Base-by-base conservation (phyloP, 1,140 invertebrate species). In the Eriosoma lanigerum region DNA sequence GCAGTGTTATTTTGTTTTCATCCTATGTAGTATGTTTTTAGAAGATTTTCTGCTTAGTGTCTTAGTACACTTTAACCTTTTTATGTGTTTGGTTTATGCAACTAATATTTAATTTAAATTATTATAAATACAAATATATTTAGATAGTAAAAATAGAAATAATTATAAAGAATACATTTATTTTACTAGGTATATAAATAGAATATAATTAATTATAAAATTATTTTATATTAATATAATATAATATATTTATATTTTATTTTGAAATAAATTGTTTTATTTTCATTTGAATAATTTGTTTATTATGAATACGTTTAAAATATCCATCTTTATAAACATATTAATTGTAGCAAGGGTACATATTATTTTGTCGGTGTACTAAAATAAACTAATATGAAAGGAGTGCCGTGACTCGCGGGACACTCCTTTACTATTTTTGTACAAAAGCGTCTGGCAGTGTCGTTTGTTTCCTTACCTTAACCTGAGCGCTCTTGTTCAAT, bases 341-440 rank as follows among this genome's bases (percentile, higher is more conserved):
- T 38, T 10, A 76, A 76, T 58, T 76, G 21, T 58, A 58, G 54
- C 12, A 58, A 78, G 54, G 75, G 21, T 78, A 78, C n/a, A n/a
- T n/a, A n/a, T n/a, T n/a, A 29, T 46, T 48, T 58, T 62, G 56
- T 78, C 46, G 56, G 21, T 50, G 56, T 78, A 76, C 38, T 62
- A 78, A 78, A 78, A 78, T 78, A 60, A 78, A 78, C 75, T 6
- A 62, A 78, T 56, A 78, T 56, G 75, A 78, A 78, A 78, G 75
- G 75, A 78, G 75, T 78, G 75, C 46, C 56, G 8, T 8, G 32
- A 38, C 32, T 38, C 32, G 56, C 24, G 29, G 62, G 54, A 15
- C 75, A 62, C 75, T 78, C 75, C 75, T 78, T 78, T 62, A 78
- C 75, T 78, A 78, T 78, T 78, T 78, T 78, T 78, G 75, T 62